A percentile compares a stretch with the other conserved stretches of the same genome.
These are phyloP conservation scores for Paradoxurus hermaphroditus DNA, from an alignment of 2,113 vertebrate genomes.

Conservation along the genomic window DNA sequence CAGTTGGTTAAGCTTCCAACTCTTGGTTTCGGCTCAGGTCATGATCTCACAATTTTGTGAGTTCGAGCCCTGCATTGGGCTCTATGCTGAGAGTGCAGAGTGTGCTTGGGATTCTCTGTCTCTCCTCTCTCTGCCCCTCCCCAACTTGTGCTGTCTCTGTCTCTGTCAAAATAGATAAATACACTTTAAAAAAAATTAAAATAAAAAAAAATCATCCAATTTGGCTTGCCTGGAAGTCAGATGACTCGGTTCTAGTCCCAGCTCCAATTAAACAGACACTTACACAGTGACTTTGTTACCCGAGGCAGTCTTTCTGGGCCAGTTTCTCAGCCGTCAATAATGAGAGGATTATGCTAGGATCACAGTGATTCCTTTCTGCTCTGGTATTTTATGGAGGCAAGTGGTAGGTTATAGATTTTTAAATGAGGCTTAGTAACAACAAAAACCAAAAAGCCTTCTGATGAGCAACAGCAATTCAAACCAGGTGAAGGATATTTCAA, in stretches of 20 bases:
- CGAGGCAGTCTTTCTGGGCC: not conserved
- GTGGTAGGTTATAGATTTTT: not conserved
- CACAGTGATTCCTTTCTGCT: not conserved
- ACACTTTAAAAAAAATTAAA: no score
- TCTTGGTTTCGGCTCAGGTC: no score
- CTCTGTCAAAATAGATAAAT: no score
- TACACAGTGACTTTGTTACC: not conserved
- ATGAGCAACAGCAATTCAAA: not conserved
- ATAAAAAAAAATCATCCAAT: not conserved
- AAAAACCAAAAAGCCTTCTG: not conserved
- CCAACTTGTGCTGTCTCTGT: no score
- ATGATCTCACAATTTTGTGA: no score
- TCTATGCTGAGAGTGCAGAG: no score
- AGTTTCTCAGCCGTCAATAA: not conserved
- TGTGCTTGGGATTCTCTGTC: no score
- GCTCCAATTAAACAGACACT: not conserved
- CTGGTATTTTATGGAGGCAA: not conserved
- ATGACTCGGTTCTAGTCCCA: not conserved
- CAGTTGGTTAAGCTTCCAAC: no score
- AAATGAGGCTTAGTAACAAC: not conserved
- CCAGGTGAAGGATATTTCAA: conserved; percentile 2
- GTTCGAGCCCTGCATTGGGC: no score
- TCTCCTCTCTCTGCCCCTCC: no score
- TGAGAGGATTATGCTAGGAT: not conserved
- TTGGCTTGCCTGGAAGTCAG: not conserved